Percentiles rank a stretch among this genome's conserved stretches.
Conservation (phyloP, 1,140 invertebrate genomes). For the Sycobia sp. region DNA sequence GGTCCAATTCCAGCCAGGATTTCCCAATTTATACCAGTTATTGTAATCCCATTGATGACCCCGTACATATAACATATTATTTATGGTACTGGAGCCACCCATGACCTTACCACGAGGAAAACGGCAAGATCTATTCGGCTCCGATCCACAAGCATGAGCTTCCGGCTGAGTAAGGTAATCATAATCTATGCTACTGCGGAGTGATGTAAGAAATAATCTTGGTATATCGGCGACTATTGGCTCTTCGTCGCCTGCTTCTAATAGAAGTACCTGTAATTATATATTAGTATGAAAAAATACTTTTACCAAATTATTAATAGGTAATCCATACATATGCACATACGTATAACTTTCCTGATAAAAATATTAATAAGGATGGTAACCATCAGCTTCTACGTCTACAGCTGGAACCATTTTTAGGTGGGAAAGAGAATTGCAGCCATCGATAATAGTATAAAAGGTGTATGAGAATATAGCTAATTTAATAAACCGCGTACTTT, state of each 20-base stretch:
- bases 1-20: constrained; percentile 66
- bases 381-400: too few species aligned
- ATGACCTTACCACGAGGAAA: constrained; percentile 17
- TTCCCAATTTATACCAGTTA: constrained; percentile 56
- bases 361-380: too few species aligned
- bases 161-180: constrained; percentile 22
- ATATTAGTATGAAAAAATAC: too few species aligned
- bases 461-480: too few species aligned
- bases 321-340: too few species aligned
- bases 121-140: background rate
- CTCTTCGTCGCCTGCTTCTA: constrained; percentile 26
- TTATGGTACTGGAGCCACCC: constrained; percentile 18
- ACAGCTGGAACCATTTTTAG: too few species aligned
- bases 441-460: too few species aligned
- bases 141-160: background rate
- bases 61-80: constrained; percentile 6
- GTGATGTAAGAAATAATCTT: constrained; percentile 25
- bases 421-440: too few species aligned
- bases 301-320: too few species aligned
- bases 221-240: constrained; percentile 11
- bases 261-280: constrained; percentile 9
- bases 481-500: too few species aligned
- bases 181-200: constrained; percentile 1
- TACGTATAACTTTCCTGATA: too few species aligned
- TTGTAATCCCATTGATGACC: constrained; percentile 22